Evolutionary conservation across 2,113 vertebrate genomes (phyloP).

Genomic region (Mus pahari): DNA sequence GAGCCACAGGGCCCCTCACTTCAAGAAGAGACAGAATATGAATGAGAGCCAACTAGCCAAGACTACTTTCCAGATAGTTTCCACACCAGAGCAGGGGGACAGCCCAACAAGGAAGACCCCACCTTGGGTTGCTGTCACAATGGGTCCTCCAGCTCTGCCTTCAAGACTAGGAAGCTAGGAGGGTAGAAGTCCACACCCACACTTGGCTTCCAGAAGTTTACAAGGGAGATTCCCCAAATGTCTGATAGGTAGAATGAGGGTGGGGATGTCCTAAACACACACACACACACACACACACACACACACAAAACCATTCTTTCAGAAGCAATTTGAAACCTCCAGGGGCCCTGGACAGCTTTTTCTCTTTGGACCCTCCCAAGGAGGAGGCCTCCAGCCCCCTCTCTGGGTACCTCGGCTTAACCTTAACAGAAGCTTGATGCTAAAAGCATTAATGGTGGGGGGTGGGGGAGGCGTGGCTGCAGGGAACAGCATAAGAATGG

Average conservation of each 20-base stretch:
- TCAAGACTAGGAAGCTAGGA: not conserved
- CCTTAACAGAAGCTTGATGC: not conserved
- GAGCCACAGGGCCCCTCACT: not conserved
- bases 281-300: not conserved
- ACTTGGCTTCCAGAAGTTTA: not conserved
- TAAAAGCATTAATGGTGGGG: slow-evolving; percentile 53
- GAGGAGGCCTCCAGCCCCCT: not conserved
- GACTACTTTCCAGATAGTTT: not conserved
- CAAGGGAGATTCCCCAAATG: not conserved
- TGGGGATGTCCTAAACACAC: not conserved
- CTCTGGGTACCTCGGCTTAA: slow-evolving; percentile 38
- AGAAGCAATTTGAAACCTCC: not conserved
- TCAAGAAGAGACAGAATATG: not conserved
- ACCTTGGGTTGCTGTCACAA: not conserved
- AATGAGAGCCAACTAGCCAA: not conserved
- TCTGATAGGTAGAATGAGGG: not conserved
- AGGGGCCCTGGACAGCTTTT: not conserved
- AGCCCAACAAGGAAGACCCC: not conserved
- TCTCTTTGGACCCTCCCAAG: not conserved
- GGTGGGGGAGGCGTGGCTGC: slow-evolving; percentile 22
- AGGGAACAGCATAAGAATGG: slow-evolving; percentile 72
- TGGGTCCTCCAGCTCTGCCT: not conserved
- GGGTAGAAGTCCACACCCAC: not conserved
- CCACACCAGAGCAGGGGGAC: not conserved
- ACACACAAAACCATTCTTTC: not conserved